phyloP scores from a whole-genome alignment of 2,113 vertebrate genomes.

The Arvicanthis niloticus region DNA sequence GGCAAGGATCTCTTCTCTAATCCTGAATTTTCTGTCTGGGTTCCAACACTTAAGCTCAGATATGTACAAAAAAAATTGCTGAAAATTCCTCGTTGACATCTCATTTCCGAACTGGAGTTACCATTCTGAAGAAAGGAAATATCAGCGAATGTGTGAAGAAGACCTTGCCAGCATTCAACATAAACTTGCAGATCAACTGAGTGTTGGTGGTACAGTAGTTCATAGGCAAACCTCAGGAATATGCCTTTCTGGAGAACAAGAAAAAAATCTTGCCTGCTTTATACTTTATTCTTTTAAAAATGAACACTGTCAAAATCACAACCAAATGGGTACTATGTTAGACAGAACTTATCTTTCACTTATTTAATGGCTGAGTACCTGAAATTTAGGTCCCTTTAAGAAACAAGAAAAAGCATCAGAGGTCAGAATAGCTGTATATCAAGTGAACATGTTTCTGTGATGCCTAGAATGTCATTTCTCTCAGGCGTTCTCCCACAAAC shows the following conservation, averaged over 20 bases:
- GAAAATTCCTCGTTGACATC: conserved; percentile 46
- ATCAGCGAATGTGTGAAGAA: conserved; percentile 1
- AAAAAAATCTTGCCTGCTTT: neutral
- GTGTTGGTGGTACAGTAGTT: neutral
- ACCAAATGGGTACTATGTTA: neutral
- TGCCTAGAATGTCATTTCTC: neutral
- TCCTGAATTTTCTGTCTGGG: conserved; percentile 20
- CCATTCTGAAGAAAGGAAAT: conserved; percentile 22
- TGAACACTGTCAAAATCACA: neutral
- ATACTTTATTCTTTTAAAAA: neutral
- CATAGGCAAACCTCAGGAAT: neutral
- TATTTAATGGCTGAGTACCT: neutral
- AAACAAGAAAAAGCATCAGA: neutral
- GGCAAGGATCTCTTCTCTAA: neutral
- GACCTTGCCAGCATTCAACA: neutral
- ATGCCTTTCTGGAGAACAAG: conserved; percentile 3
- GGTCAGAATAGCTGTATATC: neutral
- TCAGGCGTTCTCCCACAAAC: rapidly evolving
- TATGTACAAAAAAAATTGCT: conserved; percentile 25
- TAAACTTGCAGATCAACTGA: neutral
- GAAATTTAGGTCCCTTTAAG: neutral
- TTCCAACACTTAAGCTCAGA: conserved; percentile 46
- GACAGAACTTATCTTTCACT: neutral
- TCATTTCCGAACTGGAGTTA: conserved; percentile 56
- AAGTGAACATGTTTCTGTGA: neutral